phyloP scores from a whole-genome alignment of 2,888 invertebrate genomes.

The Cosmorhoe ocellata region DNA sequence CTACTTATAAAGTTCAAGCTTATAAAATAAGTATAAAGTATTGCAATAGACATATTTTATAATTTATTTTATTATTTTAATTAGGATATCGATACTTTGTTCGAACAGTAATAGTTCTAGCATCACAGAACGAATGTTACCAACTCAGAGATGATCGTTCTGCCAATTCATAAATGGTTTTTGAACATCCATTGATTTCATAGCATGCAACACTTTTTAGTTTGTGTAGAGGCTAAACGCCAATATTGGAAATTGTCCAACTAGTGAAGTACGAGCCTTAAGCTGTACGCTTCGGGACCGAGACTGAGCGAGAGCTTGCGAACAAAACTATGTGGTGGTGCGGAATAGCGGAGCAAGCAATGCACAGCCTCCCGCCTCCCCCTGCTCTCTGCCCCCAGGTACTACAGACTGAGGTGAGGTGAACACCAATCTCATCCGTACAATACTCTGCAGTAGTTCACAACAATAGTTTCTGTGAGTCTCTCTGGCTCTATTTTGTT shows the following conservation, averaged over 20 bases:
- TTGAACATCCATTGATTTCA: background rate
- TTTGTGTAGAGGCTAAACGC: slow-evolving; percentile 45
- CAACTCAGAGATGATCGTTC: background rate
- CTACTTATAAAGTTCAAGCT: too few relatives aligned
- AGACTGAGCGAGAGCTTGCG: slow-evolving; percentile 57
- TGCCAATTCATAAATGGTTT: background rate
- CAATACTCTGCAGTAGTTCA: slow-evolving; percentile 52
- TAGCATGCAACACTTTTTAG: slow-evolving; percentile 39
- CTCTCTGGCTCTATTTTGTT: slow-evolving; percentile 37
- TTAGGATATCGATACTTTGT: too few relatives aligned
- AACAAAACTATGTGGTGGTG: slow-evolving; percentile 74
- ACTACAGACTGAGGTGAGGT: slow-evolving; percentile 48
- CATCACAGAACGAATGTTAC: too few relatives aligned
- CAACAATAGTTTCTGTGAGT: slow-evolving; percentile 54
- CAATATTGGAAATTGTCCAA: slow-evolving; percentile 57
- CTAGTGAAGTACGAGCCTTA: slow-evolving; percentile 65
- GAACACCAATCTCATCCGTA: slow-evolving; percentile 67
- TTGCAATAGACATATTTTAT: too few relatives aligned
- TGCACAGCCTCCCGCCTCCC: slow-evolving; percentile 44
- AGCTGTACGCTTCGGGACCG: slow-evolving; percentile 59
- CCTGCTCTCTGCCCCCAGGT: slow-evolving; percentile 47
- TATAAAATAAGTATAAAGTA: too few relatives aligned
- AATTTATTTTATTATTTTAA: too few relatives aligned
- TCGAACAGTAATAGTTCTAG: too few relatives aligned
- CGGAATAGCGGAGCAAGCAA: slow-evolving; percentile 63